Evolutionary conservation across 2,113 vertebrate species (phyloP), one percentile per base, ranked within the genome.

Genomic region (Otocyon megalotis): DNA sequence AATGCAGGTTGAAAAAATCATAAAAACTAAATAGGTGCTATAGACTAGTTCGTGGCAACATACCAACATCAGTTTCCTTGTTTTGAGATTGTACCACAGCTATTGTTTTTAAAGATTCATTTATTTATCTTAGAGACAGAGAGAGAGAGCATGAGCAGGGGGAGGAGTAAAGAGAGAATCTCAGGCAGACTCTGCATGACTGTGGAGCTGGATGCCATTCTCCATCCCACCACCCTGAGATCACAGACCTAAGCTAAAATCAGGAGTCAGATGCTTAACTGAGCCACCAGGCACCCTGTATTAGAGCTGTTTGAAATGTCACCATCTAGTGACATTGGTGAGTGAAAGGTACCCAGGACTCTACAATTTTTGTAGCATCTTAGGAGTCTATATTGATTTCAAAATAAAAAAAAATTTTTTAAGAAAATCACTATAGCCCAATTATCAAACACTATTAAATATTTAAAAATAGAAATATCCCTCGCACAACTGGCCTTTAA

Each of bases 361-460:
- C 9, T n/a, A 88, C 11, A 54, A 5, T 32, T 84, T 91, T 71
- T 62, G 22, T 62, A 60, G 8, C 1, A 35, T 58, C 26, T n/a
- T 50, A 5, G 56, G 16, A 50, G 22, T 69, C 37, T 81, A 5
- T 82, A 77, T 53, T 85, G 69, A 71, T 79, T 96, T 88, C 6
- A 65, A 86, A 85, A 90, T 69, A 69, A 81, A 86, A 82, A 60
- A 1, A n/a, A 17, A 26, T 79, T 37, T 80, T 58, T 24, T 32
- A 37, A 22, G 22, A 71, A 85, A 92, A 16, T 74, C 77, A 1
- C 35, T 37, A 11, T 15, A 35, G 0, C 15, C 63, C n/a, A 93
- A 77, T 77, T 93, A 54, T 58, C 90, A 93, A 81, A 76, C 28
- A 26, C 30, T 79, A 65, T 88, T 79, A 88, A 80, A 63, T 32